Conservation (phyloP, 2,113 vertebrate species). For the Platysternon megacephalum region DNA sequence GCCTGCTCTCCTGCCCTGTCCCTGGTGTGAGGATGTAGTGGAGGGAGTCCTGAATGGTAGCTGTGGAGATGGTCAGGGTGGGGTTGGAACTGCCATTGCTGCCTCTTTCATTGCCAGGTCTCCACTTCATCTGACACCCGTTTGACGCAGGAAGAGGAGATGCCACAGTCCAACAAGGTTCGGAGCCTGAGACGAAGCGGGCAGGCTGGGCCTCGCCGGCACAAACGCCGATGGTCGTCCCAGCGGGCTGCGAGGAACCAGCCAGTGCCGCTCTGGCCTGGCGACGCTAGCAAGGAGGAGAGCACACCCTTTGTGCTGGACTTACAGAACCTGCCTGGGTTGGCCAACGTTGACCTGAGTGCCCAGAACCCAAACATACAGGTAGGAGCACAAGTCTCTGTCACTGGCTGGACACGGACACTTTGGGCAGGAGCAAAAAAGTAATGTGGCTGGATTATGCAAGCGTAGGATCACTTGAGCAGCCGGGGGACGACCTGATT, state of each 20-base stretch:
- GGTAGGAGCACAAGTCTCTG: conserved; percentile 70
- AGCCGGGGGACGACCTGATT: neutral
- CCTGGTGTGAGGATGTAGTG: neutral
- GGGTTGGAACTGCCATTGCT: neutral
- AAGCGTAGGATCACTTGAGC: neutral
- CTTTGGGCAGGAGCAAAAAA: neutral
- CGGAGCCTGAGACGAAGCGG: conserved; percentile 67
- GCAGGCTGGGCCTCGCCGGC: conserved; percentile 49
- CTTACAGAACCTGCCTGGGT: conserved; percentile 87
- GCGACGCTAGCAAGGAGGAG: conserved; percentile 69
- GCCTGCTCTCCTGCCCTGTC: neutral
- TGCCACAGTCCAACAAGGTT: conserved; percentile 71
- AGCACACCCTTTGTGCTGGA: conserved; percentile 86
- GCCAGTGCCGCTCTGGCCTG: conserved; percentile 49
- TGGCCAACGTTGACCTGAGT: conserved; percentile 86
- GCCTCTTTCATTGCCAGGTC: conserved; percentile 69
- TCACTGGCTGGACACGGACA: neutral
- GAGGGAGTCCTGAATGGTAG: neutral
- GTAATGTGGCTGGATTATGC: neutral
- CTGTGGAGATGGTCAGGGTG: neutral
- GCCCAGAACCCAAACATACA: conserved; percentile 93
- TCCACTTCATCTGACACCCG: conserved; percentile 29
- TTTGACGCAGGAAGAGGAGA: conserved; percentile 59
- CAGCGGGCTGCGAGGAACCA: conserved; percentile 64
- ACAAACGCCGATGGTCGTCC: conserved; percentile 73